Conservation (phyloP, 2,113 vertebrate genomes). For the Apus apus region DNA sequence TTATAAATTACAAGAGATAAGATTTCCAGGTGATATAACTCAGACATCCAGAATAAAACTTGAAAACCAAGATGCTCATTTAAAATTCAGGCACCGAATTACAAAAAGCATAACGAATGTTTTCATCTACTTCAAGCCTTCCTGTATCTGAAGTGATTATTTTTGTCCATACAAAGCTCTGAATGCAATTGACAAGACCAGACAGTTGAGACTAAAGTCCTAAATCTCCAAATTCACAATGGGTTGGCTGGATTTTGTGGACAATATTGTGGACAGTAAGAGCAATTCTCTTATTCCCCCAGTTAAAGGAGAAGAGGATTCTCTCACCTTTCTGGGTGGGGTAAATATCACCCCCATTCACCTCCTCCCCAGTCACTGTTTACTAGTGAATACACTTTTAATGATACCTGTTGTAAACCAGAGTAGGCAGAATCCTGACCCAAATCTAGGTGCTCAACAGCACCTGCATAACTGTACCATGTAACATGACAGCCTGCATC, state of each 20-base stretch:
- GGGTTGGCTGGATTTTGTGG: neutral
- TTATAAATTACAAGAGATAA: neutral
- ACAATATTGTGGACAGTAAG: neutral
- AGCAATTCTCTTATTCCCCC: neutral
- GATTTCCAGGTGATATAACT: neutral
- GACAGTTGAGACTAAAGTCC: neutral
- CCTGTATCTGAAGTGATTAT: neutral
- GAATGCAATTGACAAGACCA: neutral
- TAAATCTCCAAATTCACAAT: neutral
- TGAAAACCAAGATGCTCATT: neutral
- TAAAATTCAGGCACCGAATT: neutral
- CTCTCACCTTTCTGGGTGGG: neutral
- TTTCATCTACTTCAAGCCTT: neutral
- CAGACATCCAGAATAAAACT: neutral
- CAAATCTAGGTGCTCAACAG: neutral
- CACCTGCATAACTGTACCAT: neutral
- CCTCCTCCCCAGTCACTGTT: neutral
- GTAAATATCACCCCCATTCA: neutral
- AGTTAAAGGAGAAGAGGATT: neutral
- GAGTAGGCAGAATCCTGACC: neutral
- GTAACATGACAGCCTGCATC: neutral
- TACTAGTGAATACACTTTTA: neutral
- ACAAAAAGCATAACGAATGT: neutral
- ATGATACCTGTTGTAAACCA: neutral
- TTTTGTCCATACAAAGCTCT: neutral